Evolutionary conservation across 2,113 vertebrate genomes (phyloP).

Genomic region (Megalops atlanticus): DNA sequence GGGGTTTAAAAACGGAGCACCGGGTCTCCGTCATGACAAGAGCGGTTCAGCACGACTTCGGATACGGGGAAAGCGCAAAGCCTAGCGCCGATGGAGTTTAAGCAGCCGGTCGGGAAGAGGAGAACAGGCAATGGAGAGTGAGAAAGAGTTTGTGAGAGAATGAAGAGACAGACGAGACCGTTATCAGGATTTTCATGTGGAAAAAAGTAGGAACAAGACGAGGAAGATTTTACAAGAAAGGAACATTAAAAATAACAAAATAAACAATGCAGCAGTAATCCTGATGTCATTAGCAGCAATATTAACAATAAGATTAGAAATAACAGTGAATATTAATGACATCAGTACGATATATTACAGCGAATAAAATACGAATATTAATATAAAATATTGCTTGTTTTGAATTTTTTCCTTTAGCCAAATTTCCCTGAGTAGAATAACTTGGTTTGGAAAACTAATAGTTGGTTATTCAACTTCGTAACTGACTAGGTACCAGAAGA

Average conservation of each 20-base stretch:
- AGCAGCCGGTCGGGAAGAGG: constrained; percentile 42
- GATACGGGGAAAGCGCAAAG: constrained; percentile 49
- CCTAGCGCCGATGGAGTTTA: constrained; percentile 42
- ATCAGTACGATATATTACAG: not conserved
- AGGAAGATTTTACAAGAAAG: not conserved
- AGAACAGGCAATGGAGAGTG: constrained; percentile 14
- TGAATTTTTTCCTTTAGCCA: not conserved
- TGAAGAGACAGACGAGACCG: not conserved
- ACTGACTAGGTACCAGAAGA: not conserved
- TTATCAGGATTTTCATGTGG: not conserved
- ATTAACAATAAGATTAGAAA: not conserved
- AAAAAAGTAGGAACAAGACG: constrained; percentile 8
- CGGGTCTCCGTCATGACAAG: constrained; percentile 68
- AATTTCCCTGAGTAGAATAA: not conserved
- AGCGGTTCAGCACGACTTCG: constrained; percentile 64
- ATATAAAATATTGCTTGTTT: not conserved
- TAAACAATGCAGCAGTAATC: not conserved
- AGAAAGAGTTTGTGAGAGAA: constrained; percentile 20
- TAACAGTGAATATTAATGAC: not conserved
- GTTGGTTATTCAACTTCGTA: not conserved
- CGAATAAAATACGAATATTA: not conserved
- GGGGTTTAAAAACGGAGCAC: constrained; percentile 65
- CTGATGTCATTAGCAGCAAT: not conserved
- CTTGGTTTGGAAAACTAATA: not conserved
- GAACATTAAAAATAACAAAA: constrained; percentile 2